A percentile compares a stretch with the other conserved stretches of the same genome.
Conservation (phyloP, 2,113 vertebrate species). For the Cyanoramphus novaezelandiae region DNA sequence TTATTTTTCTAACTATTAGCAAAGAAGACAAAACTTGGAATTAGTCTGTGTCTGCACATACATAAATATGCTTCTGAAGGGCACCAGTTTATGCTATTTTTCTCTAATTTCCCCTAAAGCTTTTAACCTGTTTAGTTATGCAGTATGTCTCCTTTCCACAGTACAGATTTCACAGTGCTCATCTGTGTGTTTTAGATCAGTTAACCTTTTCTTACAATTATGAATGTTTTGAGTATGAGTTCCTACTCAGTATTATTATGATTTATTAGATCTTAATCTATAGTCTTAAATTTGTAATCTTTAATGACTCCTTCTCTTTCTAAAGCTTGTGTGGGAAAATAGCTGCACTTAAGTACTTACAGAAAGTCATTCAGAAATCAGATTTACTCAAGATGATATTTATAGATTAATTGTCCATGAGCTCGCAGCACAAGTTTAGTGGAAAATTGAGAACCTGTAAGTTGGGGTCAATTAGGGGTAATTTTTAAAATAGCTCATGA, state of each 20-base stretch:
- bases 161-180: neutral
- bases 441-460: neutral
- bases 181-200: neutral
- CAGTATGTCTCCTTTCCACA: neutral
- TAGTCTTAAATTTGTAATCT: neutral
- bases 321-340: neutral
- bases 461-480: neutral
- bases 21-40: neutral
- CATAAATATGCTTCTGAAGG: neutral
- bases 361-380: neutral
- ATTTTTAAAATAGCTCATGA: neutral
- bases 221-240: neutral
- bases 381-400: neutral
- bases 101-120: neutral
- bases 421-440: neutral
- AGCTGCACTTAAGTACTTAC: neutral
- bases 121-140: neutral
- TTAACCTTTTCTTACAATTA: neutral
- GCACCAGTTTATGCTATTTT: neutral
- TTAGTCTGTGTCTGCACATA: neutral
- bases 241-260: neutral
- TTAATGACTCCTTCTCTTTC: neutral
- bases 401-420: neutral
- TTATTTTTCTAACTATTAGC: neutral
- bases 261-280: constrained; percentile 3